Base-by-base conservation (phyloP, 2,888 invertebrate species). In the Luperina testacea region DNA sequence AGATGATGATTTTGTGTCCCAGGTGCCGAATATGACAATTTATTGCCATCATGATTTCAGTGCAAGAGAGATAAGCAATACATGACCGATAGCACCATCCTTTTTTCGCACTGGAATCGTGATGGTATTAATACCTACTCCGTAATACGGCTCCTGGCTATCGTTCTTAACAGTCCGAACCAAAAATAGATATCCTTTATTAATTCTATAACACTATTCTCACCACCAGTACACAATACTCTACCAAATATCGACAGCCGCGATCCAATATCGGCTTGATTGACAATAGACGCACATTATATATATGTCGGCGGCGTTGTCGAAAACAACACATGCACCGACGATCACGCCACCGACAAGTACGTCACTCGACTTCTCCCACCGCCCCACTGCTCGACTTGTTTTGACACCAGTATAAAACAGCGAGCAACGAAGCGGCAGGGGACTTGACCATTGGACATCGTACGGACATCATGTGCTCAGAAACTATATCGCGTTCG, bases 271-370 rank as follows among this genome's bases (percentile, higher is more conserved):
- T 83, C 81, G 45, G 6, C 7, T 65, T 84, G 84, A 87, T 87
- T 88, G 88, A 84, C 88, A 88, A 83, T 86, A 78, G 48, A 69
- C 70, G 38, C 64, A 65, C 78, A n/a, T 64, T n/a, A 61, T 42
- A 63, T n/a, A n/a, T n/a, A n/a, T n/a, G n/a, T n/a, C n/a, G n/a
- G n/a, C n/a, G n/a, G n/a, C n/a, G n/a, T n/a, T n/a, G n/a, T n/a
- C n/a, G n/a, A n/a, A n/a, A n/a, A n/a, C n/a, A n/a, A n/a, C n/a
- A n/a, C n/a, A n/a, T n/a, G n/a, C n/a, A n/a, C n/a, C n/a, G n/a
- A n/a, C n/a, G n/a, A n/a, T n/a, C n/a, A n/a, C n/a, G n/a, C n/a
- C n/a, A n/a, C n/a, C n/a, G n/a, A n/a, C n/a, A n/a, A n/a, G n/a
- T n/a, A n/a, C n/a, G n/a, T n/a, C n/a, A n/a, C n/a, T n/a, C n/a